Base-by-base conservation (phyloP, 2,113 vertebrate species). In the Proteles cristata region DNA sequence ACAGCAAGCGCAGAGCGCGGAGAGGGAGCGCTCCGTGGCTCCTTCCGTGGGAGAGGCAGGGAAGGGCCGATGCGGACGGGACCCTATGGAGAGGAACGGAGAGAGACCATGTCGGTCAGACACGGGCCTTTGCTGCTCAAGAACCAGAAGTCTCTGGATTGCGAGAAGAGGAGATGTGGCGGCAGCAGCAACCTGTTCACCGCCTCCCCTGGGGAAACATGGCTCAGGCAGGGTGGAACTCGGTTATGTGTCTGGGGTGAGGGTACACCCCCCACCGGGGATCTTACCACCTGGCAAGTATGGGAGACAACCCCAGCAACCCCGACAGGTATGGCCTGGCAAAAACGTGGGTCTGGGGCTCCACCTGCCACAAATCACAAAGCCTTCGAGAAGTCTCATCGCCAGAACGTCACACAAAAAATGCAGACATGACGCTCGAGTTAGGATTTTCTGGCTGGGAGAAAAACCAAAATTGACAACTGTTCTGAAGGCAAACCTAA, bases 191-290 rank as follows among this genome's bases (percentile, higher is more conserved):
- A 26, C 1, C 73, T 45, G 48, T n/a, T 87, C 55, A 74, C 11
- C 12, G 25, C 10, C 14, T 55, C 28, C 19, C 21, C 14, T 33
- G 5, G 15, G 14, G 33, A 77, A 31, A 43, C 3, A 14, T 35
- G 28, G 11, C 35, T 35, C 65, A 21, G 1, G 10, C 31, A 0
- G 2, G 26, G 25, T 9, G 16, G 71, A 25, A 25, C 26, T 12
- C 11, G 17, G 25, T 50, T 28, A 28, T 5, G 2, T 12, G 16
- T 16, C 19, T 0, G 6, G 9, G 9, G 11, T 0, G 9, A 5
- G 11, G 35, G 31, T 7, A 21, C 0, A 0, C 0, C 14, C 14
- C 55, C 53, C 68, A 39, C 15, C 3, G 0, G 33, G 5, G n/a
- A 82, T 31, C 71, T 43, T 10, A 55, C 11, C 8, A 63, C 7